A percentile compares a stretch with the other conserved stretches of the same genome.
These are phyloP conservation scores for Drosophila meridiana DNA, from an alignment of 2,888 invertebrate genomes.

Conservation along the genomic window DNA sequence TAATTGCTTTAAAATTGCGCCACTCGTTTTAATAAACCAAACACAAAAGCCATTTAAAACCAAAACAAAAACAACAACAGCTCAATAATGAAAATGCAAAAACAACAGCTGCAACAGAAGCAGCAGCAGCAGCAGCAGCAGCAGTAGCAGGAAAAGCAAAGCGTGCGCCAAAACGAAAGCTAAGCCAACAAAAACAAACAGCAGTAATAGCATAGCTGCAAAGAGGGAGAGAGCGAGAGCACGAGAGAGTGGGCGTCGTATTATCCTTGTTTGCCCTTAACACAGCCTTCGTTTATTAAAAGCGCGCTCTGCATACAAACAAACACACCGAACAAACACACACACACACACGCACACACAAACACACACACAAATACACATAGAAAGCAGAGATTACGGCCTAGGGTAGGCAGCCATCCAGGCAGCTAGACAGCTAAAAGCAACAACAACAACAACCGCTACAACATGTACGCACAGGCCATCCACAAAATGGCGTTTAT, in stretches of 20 bases:
- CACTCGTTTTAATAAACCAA: constrained; percentile 80
- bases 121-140: constrained; percentile 6
- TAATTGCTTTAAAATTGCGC: constrained; percentile 82
- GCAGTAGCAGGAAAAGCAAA: constrained; percentile 19
- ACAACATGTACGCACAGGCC: constrained; percentile 35
- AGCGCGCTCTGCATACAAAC: constrained; percentile 63
- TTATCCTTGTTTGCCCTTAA: constrained; percentile 66
- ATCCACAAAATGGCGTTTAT: constrained; percentile 76
- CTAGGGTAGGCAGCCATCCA: constrained; percentile 32
- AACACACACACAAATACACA: constrained; percentile 9
- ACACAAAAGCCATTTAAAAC: constrained; percentile 46
- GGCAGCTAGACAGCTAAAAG: constrained; percentile 38
- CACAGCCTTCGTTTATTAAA: constrained; percentile 71
- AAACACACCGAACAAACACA: constrained; percentile 45
- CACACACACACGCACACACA: constrained; percentile 7
- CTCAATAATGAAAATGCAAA: constrained; percentile 36
- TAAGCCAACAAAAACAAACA: constrained; percentile 40
- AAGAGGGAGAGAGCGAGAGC: constrained; percentile 10
- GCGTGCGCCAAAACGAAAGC: constrained; percentile 51
- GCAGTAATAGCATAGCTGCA: constrained; percentile 22
- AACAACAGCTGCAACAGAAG: constrained; percentile 30
- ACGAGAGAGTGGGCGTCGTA: constrained; percentile 36
- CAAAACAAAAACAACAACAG: constrained; percentile 22
- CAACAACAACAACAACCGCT: constrained; percentile 24
- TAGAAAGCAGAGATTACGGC: constrained; percentile 47